These are phyloP conservation scores for Chlorops oryzae DNA, from an alignment of 1,140 invertebrate genomes.

Conservation along the genomic window DNA sequence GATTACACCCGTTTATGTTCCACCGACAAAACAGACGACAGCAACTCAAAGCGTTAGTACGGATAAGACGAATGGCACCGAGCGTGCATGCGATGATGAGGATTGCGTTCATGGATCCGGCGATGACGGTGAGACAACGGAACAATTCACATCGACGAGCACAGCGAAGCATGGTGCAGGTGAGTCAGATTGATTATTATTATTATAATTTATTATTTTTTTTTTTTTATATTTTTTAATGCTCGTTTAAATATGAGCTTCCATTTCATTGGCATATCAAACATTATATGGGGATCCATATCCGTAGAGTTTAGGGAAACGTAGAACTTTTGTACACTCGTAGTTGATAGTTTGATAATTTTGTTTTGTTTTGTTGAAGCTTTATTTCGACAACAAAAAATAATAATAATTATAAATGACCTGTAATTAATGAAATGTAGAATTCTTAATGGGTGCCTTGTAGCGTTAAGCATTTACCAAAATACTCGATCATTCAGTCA, in stretches of 20 bases:
- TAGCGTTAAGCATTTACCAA: no score
- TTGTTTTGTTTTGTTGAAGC: no score
- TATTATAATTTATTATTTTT: conserved; percentile 7
- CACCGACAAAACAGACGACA: conserved; percentile 67
- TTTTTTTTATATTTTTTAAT: conserved; percentile 14
- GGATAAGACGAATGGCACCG: conserved; percentile 30
- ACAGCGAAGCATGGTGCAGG: conserved; percentile 54
- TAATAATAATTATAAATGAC: no score
- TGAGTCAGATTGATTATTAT: conserved; percentile 30
- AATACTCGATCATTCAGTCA: conserved; percentile 17
- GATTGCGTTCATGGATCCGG: conserved; percentile 74
- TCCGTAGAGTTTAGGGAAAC: no score
- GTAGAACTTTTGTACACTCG: no score
- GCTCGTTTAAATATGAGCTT: background rate
- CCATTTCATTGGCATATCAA: conserved; percentile 14
- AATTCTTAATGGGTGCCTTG: no score
- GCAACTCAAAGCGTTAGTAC: conserved; percentile 28
- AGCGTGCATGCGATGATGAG: conserved; percentile 72
- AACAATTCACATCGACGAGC: conserved; percentile 57
- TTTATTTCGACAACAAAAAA: no score
- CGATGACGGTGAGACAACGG: conserved; percentile 56
- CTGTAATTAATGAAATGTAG: no score
- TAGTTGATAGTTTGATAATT: no score
- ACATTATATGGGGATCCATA: no score
- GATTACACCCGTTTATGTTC: conserved; percentile 86